Evolutionary conservation across 2,797 vertebrate genomes (phyloP).

Genomic region (Mormyrops boulengeri): DNA sequence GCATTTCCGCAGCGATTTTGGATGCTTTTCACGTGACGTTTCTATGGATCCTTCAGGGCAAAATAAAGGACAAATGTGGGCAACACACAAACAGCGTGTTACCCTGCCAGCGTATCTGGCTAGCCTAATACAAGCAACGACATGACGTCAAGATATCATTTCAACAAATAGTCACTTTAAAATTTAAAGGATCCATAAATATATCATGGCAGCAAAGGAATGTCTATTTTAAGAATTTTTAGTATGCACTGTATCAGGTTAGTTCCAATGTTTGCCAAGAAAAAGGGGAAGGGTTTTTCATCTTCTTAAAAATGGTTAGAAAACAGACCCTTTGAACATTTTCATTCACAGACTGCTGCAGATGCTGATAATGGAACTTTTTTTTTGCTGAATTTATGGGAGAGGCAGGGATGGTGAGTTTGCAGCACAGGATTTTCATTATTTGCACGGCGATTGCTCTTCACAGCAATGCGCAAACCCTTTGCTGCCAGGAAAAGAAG

Average conservation of each 20-base stretch:
- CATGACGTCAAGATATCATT: background rate
- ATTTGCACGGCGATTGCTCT: background rate
- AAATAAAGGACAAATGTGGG: background rate
- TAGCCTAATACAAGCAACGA: background rate
- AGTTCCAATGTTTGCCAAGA: background rate
- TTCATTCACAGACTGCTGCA: background rate
- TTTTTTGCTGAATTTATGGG: background rate
- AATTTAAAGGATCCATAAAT: background rate
- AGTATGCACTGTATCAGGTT: background rate
- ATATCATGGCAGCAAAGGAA: background rate
- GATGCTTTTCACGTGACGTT: background rate
- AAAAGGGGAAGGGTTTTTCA: background rate
- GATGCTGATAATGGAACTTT: conserved; percentile 8
- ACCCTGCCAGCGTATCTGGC: background rate
- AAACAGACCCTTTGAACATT: background rate
- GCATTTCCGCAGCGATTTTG: background rate
- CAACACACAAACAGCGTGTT: background rate
- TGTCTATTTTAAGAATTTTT: conserved; percentile 1
- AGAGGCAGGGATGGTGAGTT: background rate
- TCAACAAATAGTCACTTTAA: background rate
- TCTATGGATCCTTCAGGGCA: background rate
- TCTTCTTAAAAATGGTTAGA: background rate
- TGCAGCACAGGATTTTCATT: background rate
- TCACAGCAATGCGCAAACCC: background rate
- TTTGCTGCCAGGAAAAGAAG: background rate